Evolutionary conservation across 2,113 vertebrate species (phyloP).

Genomic region (Cyanoderma ruficeps): DNA sequence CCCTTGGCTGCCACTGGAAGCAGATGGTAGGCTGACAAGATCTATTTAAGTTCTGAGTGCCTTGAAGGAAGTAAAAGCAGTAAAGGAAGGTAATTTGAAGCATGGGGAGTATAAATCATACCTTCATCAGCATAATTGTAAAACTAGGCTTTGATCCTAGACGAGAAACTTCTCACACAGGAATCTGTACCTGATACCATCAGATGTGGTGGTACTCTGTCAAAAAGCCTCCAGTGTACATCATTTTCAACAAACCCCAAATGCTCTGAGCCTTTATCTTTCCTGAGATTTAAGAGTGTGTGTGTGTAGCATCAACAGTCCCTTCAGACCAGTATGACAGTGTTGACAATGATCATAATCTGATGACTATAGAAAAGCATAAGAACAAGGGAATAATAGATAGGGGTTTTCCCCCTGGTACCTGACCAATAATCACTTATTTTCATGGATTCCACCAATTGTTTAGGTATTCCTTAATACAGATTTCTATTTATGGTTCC

Average conservation of each 20-base stretch:
- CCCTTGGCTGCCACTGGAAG: slow-evolving; percentile 36
- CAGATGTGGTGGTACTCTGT: not conserved
- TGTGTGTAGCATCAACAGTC: not conserved
- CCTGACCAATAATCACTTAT: not conserved
- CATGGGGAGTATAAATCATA: not conserved
- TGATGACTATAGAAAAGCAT: not conserved
- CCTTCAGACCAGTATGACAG: not conserved
- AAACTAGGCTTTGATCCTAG: not conserved
- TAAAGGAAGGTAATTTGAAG: slow-evolving; percentile 36
- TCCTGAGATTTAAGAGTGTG: not conserved
- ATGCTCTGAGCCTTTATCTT: not conserved
- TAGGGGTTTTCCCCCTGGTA: not conserved
- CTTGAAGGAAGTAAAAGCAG: slow-evolving; percentile 27
- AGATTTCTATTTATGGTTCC: not conserved
- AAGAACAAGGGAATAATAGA: not conserved
- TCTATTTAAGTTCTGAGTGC: slow-evolving; percentile 42
- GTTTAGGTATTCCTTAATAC: not conserved
- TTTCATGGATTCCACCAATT: not conserved
- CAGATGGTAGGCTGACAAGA: slow-evolving; percentile 43
- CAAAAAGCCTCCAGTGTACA: not conserved
- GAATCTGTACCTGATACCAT: not conserved
- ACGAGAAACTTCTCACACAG: not conserved
- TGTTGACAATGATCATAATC: not conserved
- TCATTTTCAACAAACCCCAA: not conserved
- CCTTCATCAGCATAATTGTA: slow-evolving; percentile 14